Conservation (phyloP, 1,140 invertebrate genomes). For the Cotesia glomerata region DNA sequence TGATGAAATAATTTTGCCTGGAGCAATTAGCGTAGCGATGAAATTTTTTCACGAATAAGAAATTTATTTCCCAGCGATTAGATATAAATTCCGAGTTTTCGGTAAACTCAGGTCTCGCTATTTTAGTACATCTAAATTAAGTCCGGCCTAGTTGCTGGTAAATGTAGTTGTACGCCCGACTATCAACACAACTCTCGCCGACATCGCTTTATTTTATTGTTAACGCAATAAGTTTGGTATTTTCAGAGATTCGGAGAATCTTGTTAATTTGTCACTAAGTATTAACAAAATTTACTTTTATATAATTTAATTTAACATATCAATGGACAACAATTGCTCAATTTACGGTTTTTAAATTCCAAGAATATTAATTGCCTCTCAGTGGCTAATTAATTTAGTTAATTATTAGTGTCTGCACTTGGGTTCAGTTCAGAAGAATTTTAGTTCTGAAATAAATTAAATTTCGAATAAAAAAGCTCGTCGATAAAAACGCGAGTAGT, state of each 20-base stretch:
- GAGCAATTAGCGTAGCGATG: slow-evolving; percentile 36
- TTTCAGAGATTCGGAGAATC: slow-evolving; percentile 1
- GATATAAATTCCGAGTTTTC: slow-evolving; percentile 15
- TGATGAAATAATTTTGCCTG: neutral
- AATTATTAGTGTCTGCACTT: no score
- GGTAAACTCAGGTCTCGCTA: slow-evolving; percentile 34
- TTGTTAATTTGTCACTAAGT: neutral
- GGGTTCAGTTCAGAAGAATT: no score
- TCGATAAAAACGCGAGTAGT: slow-evolving; percentile 39
- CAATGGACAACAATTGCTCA: neutral
- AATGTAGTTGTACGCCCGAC: slow-evolving; percentile 1
- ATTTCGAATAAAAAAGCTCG: slow-evolving; percentile 4
- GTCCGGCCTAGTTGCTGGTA: slow-evolving; percentile 44
- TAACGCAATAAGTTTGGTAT: slow-evolving; percentile 7
- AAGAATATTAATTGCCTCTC: no score
- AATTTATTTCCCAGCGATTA: slow-evolving; percentile 3
- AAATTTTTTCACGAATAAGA: slow-evolving; percentile 29
- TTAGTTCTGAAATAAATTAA: no score
- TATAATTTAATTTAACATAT: neutral
- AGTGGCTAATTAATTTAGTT: no score
- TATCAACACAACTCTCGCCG: slow-evolving; percentile 31
- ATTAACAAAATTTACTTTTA: neutral
- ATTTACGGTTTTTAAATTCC: no score
- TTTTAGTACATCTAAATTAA: slow-evolving; percentile 53
- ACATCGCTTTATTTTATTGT: slow-evolving; percentile 28